phyloP scores from a whole-genome alignment of 1,140 invertebrate genomes.

The Eriocheir sinensis region DNA sequence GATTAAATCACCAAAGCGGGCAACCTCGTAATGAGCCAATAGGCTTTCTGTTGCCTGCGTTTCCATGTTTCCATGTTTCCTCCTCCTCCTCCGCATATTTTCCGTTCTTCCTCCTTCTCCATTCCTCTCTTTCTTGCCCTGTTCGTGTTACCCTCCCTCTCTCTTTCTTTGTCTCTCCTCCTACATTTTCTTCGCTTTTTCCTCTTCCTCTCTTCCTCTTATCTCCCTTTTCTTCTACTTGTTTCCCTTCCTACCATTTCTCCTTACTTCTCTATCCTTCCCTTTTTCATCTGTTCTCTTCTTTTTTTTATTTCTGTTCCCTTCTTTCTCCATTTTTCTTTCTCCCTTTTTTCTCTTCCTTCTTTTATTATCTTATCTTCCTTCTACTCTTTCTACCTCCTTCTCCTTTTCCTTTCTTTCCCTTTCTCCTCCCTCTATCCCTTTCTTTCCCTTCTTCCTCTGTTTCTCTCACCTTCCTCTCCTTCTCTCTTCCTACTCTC shows the following conservation, averaged over 20 bases:
- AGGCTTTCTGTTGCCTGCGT: no score
- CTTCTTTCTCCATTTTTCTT: not conserved
- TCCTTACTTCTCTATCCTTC: not conserved
- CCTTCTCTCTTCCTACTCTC: not conserved
- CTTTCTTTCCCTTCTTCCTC: constrained; percentile 23
- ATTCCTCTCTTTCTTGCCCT: constrained; percentile 6
- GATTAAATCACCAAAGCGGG: no score
- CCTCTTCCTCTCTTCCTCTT: not conserved
- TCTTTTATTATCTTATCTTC: not conserved
- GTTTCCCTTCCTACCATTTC: not conserved
- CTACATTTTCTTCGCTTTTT: not conserved
- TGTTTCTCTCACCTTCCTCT: not conserved
- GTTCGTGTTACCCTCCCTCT: not conserved
- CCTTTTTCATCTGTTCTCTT: not conserved
- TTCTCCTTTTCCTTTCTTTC: not conserved
- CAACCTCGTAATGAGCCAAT: no score
- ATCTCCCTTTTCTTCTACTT: not conserved
- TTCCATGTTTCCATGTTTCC: no score
- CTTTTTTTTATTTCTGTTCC: not conserved
- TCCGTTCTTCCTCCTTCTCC: not conserved
- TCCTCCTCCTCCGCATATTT: no score
- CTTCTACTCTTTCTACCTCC: not conserved
- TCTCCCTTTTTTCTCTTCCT: not conserved
- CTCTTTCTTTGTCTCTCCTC: constrained; percentile 34
- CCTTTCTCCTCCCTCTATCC: not conserved